Base-by-base conservation (phyloP, 2,797 vertebrate species). In the Hydrocynus forskahlii region DNA sequence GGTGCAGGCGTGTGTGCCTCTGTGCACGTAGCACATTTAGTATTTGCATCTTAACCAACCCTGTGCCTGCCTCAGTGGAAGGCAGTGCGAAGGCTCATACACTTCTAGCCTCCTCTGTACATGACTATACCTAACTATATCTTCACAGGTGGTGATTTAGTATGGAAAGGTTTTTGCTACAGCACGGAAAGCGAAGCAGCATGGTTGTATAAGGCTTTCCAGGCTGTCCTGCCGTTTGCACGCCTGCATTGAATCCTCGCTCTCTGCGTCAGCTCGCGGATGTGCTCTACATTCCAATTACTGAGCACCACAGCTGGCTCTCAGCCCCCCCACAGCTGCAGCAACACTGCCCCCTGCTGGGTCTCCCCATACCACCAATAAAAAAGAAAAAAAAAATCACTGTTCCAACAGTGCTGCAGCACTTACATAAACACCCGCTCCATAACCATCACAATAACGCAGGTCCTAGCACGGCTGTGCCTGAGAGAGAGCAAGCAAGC, bases 211-310 rank as follows among this genome's bases (percentile, higher is more conserved):
- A 84, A 81, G 83, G 59, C 64, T 73, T 67, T 64, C 54, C 85
- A 75, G 74, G 79, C 84, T 78, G 80, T 78, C 60, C 90, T 92
- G 92, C 93, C 91, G 92, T 92, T 93, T 94, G 87, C 86, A 91
- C 91, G 92, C 91, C 92, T 93, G 91, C 92, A 92, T 93, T 92
- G 92, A 94, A 93, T 93, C 85, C 89, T 93, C 66, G 92, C 89
- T 91, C 82, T 82, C 91, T 93, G 91, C 91, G 89, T 94, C 92
- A 93, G 83, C 81, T 81, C 19, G 43, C 29, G 91, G 90, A 93
- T 94, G 93, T 94, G 93, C 91, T 92, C 87, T 89, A 93, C 94
- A 94, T 95, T 90, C 91, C 92, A 94, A 94, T 94, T 90, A 93
- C 89, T 88, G 85, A 87, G 67, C 85, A 89, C 78, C 76, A 48